Percentiles rank a stretch among this genome's conserved stretches.
These are phyloP conservation scores for Caenorhabditis drosophilae DNA, from an alignment of 2,888 invertebrate genomes.

Conservation along the genomic window DNA sequence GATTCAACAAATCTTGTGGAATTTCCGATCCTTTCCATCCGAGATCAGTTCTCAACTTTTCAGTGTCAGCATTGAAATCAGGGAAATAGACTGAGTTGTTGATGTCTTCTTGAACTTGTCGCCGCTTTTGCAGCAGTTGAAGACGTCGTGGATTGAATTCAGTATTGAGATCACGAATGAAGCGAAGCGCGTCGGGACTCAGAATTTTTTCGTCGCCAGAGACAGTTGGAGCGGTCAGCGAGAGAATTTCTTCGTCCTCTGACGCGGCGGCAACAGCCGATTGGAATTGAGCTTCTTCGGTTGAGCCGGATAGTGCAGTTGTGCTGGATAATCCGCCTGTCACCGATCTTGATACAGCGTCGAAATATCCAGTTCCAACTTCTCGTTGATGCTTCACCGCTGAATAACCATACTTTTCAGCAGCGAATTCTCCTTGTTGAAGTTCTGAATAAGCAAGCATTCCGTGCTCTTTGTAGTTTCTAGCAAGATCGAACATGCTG, in stretches of 20 bases:
- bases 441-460: constrained; percentile 70
- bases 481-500: constrained; percentile 69
- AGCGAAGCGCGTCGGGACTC: constrained; percentile 74
- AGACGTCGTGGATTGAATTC: constrained; percentile 70
- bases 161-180: constrained; percentile 75
- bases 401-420: constrained; percentile 68
- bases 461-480: constrained; percentile 66
- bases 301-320: constrained; percentile 68
- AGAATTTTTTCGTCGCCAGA: constrained; percentile 74
- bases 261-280: constrained; percentile 54
- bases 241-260: constrained; percentile 67
- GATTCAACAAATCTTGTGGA: constrained; percentile 59
- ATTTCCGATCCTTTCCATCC: constrained; percentile 73
- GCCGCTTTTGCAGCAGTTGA: constrained; percentile 58
- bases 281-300: constrained; percentile 70
- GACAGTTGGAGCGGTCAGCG: constrained; percentile 57
- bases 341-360: constrained; percentile 67
- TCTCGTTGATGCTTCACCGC: constrained; percentile 71
- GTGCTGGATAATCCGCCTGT: constrained; percentile 60
- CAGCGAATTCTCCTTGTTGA: constrained; percentile 69
- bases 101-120: constrained; percentile 57
- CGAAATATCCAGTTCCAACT: constrained; percentile 71
- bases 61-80: constrained; percentile 72
- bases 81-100: constrained; percentile 68
- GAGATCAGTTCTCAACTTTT: constrained; percentile 71